phyloP scores from a whole-genome alignment of 2,888 invertebrate species.

The Leucozona laternaria region DNA sequence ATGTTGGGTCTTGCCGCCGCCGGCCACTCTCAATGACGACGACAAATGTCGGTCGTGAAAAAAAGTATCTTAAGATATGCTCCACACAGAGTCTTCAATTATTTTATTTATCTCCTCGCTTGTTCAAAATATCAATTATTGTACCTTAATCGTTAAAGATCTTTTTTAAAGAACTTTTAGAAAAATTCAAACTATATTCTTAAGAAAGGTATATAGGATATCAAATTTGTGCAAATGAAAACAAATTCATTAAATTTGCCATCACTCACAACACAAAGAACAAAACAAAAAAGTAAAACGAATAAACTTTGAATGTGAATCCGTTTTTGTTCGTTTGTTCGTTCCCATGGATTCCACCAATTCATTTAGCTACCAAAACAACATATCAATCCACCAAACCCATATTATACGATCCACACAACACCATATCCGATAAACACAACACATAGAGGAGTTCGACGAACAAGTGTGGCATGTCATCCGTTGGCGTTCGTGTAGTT shows the following conservation, averaged over 20 bases:
- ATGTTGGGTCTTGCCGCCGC: conserved; percentile 26
- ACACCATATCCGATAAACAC: conserved; percentile 6
- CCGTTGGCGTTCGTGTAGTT: conserved; percentile 27
- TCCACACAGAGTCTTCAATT: too few relatives aligned
- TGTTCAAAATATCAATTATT: conserved; percentile 25
- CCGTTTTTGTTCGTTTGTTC: conserved; percentile 1
- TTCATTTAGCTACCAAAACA: conserved; percentile 41
- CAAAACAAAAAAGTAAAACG: conserved; percentile 21
- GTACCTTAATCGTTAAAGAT: conserved; percentile 14
- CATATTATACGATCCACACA: conserved; percentile 55
- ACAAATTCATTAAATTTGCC: conserved; percentile 79
- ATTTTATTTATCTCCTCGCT: conserved; percentile 45
- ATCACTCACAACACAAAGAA: conserved; percentile 51
- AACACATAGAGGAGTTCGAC: neutral
- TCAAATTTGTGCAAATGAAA: too few relatives aligned
- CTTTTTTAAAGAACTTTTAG: conserved; percentile 8
- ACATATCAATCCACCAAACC: conserved; percentile 60
- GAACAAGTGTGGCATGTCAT: conserved; percentile 46
- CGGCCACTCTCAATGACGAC: neutral
- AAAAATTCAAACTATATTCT: conserved; percentile 26
- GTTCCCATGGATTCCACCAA: conserved; percentile 68
- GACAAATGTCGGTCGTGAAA: neutral
- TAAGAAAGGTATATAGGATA: too few relatives aligned
- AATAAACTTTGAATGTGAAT: conserved; percentile 57
- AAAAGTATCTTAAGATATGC: neutral